Conservation (phyloP, 2,797 vertebrate species). For the Otus scops region DNA sequence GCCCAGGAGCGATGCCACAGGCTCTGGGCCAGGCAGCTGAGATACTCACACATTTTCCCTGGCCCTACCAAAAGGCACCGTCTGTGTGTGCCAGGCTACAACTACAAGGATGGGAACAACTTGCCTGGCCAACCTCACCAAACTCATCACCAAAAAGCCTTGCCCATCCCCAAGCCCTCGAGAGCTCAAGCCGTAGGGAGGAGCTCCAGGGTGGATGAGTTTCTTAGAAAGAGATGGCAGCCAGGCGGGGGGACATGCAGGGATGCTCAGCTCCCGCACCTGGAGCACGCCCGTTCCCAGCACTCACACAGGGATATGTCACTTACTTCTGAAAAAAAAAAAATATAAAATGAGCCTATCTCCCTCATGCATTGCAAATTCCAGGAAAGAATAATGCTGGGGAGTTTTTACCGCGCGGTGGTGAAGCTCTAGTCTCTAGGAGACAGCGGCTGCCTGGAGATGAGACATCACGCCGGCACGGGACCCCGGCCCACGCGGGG, state of each 20-base stretch:
- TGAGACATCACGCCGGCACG: background rate
- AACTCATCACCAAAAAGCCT: background rate
- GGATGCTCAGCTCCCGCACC: background rate
- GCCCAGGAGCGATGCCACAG: background rate
- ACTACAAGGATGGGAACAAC: background rate
- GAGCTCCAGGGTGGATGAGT: background rate
- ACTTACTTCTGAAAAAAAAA: background rate
- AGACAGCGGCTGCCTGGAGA: conserved; percentile 27
- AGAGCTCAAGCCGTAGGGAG: background rate
- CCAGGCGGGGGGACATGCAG: background rate
- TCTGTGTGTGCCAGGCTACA: background rate
- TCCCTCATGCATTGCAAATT: conserved; percentile 53
- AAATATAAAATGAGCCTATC: background rate
- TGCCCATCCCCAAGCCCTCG: background rate
- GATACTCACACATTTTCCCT: background rate
- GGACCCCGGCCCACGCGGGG: conserved; percentile 18
- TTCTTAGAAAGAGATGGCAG: conserved; percentile 12
- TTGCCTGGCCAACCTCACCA: background rate
- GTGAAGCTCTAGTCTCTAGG: conserved; percentile 45
- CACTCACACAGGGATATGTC: background rate
- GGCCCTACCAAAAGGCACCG: background rate
- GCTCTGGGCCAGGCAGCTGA: background rate
- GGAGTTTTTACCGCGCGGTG: background rate
- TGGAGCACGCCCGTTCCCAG: background rate
- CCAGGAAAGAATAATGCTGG: conserved; percentile 5